A percentile compares a stretch with the other conserved stretches of the same genome.
phyloP scores from a whole-genome alignment of 2,113 vertebrate species.

The Mastomys coucha region DNA sequence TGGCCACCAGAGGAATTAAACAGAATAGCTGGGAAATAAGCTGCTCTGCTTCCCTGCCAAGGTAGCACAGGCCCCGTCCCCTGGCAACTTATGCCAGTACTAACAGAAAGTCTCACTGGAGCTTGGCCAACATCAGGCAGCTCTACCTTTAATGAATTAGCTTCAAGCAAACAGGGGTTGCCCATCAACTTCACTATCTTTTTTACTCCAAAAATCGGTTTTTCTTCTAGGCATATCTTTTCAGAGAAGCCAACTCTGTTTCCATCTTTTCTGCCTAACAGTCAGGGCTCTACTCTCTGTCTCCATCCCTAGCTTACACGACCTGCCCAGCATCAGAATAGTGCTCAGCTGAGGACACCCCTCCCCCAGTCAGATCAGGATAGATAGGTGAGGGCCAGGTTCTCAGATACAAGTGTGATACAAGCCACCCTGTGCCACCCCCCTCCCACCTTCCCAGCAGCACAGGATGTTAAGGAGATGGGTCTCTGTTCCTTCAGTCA shows the following conservation, averaged over 20 bases:
- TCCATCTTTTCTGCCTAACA: background rate
- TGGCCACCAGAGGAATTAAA: background rate
- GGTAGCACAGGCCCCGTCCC: background rate
- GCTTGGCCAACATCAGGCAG: background rate
- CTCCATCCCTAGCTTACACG: rapidly evolving
- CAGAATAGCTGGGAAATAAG: background rate
- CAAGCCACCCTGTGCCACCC: background rate
- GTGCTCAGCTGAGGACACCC: background rate
- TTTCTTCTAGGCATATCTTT: background rate
- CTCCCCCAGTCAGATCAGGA: rapidly evolving
- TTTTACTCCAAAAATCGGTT: background rate
- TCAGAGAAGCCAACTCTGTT: background rate
- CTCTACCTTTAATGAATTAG: background rate
- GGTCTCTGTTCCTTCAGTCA: background rate
- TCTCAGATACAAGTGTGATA: background rate
- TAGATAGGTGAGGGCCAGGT: background rate
- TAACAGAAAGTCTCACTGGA: background rate
- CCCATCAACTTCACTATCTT: background rate
- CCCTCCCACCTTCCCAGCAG: no score
- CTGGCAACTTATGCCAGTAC: background rate
- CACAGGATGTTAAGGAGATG: background rate
- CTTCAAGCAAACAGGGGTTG: background rate
- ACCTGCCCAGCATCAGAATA: background rate
- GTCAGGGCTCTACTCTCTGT: background rate
- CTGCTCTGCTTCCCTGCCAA: background rate